Base-by-base conservation (phyloP, 2,888 invertebrate genomes). In the Sisyra terminalis region DNA sequence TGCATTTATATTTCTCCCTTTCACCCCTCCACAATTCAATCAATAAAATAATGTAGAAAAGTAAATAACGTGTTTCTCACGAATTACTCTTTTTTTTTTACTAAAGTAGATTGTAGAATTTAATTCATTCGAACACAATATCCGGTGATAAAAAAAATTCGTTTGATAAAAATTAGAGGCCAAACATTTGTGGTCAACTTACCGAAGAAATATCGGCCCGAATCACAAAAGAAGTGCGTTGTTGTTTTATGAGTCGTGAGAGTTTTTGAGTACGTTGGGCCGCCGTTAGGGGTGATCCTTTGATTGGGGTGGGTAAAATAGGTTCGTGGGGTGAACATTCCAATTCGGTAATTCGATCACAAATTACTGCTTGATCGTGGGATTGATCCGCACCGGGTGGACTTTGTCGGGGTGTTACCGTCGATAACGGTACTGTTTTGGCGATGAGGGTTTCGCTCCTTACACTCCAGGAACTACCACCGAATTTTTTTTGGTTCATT, bases 401-500 rank as follows among this genome's bases (percentile, higher is more conserved):
- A 32, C 69, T 68, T 16, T 71, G 68, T 24, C 71, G 65, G 14
- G 61, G 10, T 2, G 70, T 71, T 1, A 83, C 82, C 1, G 82
- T 82, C 51, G 80, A 78, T 46, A 83, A 53, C 0, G 83, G 83
- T 40, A 83, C 78, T 18, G 77, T 75, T 51, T 74, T 67, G 7
- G 82, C 81, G 34, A 83, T 72, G 50, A 82, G 59, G 39, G 75
- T 73, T 51, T 82, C 82, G 58, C 80, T 79, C 13, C 78, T 69
- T 2, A 80, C 70, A 50, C 79, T 80, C 67, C 75, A 78, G 54
- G 75, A 76, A 29, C 76, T 76, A 31, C 77, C 77, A 46, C 80
- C 80, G 53, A 77, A 81, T 55, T 73, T 75, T 52, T 75, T 74
- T 52, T 71, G 59, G 58, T 84, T 84, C 83, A 84, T 84, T 52